Conservation (phyloP, 2,113 vertebrate genomes). For the Austrofundulus limnaeus region DNA sequence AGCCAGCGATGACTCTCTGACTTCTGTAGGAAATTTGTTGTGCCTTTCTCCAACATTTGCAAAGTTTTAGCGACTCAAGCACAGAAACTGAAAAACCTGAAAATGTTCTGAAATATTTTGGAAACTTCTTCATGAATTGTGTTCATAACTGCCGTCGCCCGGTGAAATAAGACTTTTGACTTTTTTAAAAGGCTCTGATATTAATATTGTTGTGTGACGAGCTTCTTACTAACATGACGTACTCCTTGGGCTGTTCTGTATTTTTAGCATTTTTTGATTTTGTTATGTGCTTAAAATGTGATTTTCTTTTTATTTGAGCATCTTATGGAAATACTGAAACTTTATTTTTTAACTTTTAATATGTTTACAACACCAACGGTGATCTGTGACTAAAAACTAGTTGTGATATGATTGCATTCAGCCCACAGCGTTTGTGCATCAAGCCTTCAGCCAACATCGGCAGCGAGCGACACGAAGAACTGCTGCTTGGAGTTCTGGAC, state of each 20-base stretch:
- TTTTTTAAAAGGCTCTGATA: slow-evolving; percentile 57
- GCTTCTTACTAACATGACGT: slow-evolving; percentile 66
- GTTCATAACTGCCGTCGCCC: too few relatives aligned
- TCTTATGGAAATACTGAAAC: slow-evolving; percentile 38
- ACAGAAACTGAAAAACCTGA: too few relatives aligned
- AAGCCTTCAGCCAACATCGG: slow-evolving; percentile 3
- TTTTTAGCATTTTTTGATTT: slow-evolving; percentile 61
- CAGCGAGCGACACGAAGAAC: slow-evolving; percentile 26
- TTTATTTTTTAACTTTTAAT: slow-evolving; percentile 38
- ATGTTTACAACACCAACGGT: slow-evolving; percentile 44
- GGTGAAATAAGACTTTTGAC: background rate
- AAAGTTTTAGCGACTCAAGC: too few relatives aligned
- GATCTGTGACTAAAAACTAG: slow-evolving; percentile 50
- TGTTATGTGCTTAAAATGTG: slow-evolving; percentile 56
- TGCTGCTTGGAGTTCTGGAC: slow-evolving; percentile 28
- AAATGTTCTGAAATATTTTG: too few relatives aligned
- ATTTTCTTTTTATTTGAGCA: slow-evolving; percentile 41
- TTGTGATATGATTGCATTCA: too few relatives aligned
- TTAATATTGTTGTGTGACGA: slow-evolving; percentile 70
- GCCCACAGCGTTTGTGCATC: slow-evolving; percentile 13
- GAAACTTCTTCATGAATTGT: too few relatives aligned
- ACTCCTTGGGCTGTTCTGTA: slow-evolving; percentile 69
- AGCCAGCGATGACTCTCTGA: too few relatives aligned
- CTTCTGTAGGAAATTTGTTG: too few relatives aligned
- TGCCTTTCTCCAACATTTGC: too few relatives aligned